Evolutionary conservation across 2,113 vertebrate species (phyloP).

Genomic region (Monopterus albus): DNA sequence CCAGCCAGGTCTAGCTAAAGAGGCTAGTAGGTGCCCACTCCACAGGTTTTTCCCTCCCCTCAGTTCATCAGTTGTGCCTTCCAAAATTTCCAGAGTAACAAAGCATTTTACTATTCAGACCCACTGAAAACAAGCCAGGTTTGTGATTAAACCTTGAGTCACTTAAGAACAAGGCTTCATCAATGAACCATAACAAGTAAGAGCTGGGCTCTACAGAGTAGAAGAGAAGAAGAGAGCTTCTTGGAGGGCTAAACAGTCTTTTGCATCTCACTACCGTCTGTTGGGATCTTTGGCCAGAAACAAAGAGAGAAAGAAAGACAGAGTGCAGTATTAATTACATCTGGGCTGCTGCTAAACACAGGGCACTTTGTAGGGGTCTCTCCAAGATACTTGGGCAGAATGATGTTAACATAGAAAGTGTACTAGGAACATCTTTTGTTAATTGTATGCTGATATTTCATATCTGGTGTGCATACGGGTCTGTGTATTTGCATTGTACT

Average conservation of each 20-base stretch:
- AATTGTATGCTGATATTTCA: not conserved
- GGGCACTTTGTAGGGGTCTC: constrained; percentile 33
- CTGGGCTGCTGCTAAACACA: constrained; percentile 43
- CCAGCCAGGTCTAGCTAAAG: constrained; percentile 47
- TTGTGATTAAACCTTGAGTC: constrained; percentile 17
- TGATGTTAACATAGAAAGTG: not conserved
- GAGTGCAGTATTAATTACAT: constrained; percentile 68
- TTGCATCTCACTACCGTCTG: constrained; percentile 52
- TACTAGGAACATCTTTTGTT: not conserved
- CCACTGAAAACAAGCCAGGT: constrained; percentile 16
- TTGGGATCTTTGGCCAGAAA: constrained; percentile 34
- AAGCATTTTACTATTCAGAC: constrained; percentile 9
- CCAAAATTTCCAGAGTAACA: constrained; percentile 8
- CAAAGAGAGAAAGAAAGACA: constrained; percentile 20
- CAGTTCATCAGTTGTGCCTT: constrained; percentile 5
- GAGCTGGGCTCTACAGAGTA: constrained; percentile 1
- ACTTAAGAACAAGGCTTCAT: constrained; percentile 3
- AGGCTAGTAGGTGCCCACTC: constrained; percentile 30
- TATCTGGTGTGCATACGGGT: no score
- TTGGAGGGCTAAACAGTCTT: constrained; percentile 31
- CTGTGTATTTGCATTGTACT: constrained; percentile 21
- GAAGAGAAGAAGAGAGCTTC: constrained; percentile 17
- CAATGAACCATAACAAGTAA: not conserved
- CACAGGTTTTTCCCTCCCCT: not conserved
- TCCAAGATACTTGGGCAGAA: constrained; percentile 2